Evolutionary conservation across 1,140 invertebrate genomes (phyloP).

Genomic region (Drosophila biarmipes): DNA sequence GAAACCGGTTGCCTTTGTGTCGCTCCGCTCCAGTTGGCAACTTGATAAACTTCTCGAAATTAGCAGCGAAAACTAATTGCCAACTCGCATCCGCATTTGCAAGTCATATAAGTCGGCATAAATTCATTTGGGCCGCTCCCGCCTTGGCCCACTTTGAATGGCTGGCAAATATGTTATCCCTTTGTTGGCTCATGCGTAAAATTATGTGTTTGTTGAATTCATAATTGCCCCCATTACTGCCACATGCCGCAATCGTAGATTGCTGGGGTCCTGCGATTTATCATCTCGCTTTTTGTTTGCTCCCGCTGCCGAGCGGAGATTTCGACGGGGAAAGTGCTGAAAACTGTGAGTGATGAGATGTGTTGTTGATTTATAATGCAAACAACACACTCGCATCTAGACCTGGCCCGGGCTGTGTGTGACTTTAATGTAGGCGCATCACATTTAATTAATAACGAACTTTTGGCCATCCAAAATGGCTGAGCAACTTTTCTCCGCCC

Average conservation of each 20-base stretch:
- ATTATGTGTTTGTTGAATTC: conserved; percentile 68
- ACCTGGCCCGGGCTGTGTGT: neutral
- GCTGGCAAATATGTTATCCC: conserved; percentile 58
- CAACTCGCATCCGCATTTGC: conserved; percentile 53
- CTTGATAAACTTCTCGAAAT: conserved; percentile 51
- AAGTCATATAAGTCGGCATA: conserved; percentile 53
- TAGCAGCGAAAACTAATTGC: conserved; percentile 60
- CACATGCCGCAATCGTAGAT: conserved; percentile 57
- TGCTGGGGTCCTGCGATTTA: conserved; percentile 44
- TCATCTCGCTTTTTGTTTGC: conserved; percentile 56
- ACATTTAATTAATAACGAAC: conserved; percentile 54
- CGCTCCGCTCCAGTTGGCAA: conserved; percentile 34
- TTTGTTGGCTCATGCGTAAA: conserved; percentile 64
- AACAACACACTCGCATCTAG: conserved; percentile 18
- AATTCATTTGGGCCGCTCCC: conserved; percentile 23
- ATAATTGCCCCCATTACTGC: conserved; percentile 61
- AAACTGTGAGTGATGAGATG: conserved; percentile 54
- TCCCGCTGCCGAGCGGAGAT: conserved; percentile 5
- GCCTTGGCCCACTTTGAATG: conserved; percentile 35
- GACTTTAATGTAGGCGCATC: conserved; percentile 41
- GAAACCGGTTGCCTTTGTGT: conserved; percentile 15
- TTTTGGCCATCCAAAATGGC: conserved; percentile 10
- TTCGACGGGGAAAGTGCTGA: conserved; percentile 38
- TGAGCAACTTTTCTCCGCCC: conserved; percentile 10
- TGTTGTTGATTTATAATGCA: conserved; percentile 60